phyloP scores from a whole-genome alignment of 2,797 vertebrate genomes.

The Anabas testudineus region DNA sequence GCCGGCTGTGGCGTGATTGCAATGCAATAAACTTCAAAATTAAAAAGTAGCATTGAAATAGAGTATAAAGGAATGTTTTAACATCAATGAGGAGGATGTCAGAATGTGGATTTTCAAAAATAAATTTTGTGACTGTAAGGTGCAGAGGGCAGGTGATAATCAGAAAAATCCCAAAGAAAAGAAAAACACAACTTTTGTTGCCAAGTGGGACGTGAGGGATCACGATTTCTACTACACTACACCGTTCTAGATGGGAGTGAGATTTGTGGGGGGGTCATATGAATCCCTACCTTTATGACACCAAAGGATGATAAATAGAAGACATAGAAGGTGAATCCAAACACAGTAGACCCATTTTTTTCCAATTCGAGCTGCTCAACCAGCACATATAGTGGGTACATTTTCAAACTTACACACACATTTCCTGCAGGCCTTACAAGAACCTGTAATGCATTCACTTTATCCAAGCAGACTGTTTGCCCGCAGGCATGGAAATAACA shows the following conservation, averaged over 20 bases:
- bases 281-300: conserved; percentile 10
- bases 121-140: background rate
- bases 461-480: background rate
- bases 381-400: background rate
- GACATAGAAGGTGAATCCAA: conserved; percentile 25
- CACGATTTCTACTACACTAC: background rate
- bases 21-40: conserved; percentile 32
- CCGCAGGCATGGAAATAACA: background rate
- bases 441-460: background rate
- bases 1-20: conserved; percentile 17
- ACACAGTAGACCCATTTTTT: conserved; percentile 28
- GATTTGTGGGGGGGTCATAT: conserved; percentile 13
- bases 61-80: conserved; percentile 12
- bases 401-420: conserved; percentile 2
- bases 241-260: background rate
- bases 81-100: conserved; percentile 4
- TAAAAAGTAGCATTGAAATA: conserved; percentile 30
- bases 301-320: conserved; percentile 36
- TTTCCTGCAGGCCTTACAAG: background rate
- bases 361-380: conserved; percentile 33
- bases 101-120: conserved; percentile 19
- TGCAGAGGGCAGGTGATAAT: background rate
- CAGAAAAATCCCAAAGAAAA: background rate
- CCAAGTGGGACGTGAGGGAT: background rate
- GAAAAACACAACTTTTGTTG: background rate